These are phyloP conservation scores for Pelecanus crispus DNA, from an alignment of 2,113 vertebrate genomes.

Conservation along the genomic window DNA sequence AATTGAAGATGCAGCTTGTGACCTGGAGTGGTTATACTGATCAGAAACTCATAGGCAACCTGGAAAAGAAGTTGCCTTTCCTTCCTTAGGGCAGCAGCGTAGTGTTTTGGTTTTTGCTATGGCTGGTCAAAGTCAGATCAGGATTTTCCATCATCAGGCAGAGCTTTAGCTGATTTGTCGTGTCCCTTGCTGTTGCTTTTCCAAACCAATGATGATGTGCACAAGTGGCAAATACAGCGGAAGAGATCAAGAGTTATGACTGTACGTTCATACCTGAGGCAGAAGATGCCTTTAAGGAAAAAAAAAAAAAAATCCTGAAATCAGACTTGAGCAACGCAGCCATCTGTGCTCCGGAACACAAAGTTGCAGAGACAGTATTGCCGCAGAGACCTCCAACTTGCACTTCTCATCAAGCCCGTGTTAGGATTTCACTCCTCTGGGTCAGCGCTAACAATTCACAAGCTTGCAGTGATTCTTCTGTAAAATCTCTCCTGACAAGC, in stretches of 20 bases:
- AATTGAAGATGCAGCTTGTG: neutral
- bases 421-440: neutral
- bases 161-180: neutral
- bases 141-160: neutral
- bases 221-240: neutral
- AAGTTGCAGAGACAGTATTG: neutral
- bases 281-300: neutral
- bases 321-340: neutral
- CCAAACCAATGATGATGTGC: neutral
- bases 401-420: fast-evolving
- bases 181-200: neutral
- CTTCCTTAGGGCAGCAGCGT: neutral
- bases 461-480: neutral
- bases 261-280: neutral
- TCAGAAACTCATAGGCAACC: neutral
- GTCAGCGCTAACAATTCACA: neutral
- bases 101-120: neutral
- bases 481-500: neutral
- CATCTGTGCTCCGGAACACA: neutral
- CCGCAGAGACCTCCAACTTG: neutral
- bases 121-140: neutral
- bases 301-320: too few species aligned
- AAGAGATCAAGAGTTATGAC: neutral
- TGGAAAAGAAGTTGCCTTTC: neutral
- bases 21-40: neutral